Evolutionary conservation across 2,888 invertebrate genomes (phyloP).

Genomic region (Glaucopsyche alexis): DNA sequence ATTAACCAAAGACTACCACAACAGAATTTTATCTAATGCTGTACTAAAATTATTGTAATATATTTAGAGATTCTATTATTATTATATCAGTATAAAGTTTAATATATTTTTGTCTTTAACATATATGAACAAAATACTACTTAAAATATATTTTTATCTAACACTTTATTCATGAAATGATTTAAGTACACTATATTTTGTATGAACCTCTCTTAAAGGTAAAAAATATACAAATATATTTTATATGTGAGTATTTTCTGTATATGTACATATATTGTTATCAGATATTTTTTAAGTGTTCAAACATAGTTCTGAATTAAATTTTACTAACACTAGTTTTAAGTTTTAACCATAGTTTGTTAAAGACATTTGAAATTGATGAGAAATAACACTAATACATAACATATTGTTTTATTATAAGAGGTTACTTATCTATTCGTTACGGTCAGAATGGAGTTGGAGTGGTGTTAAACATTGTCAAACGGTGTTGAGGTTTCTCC

Average conservation of each 20-base stretch:
- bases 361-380: not conserved
- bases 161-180: no score
- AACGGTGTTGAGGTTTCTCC: not conserved
- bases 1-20: slow-evolving; percentile 25
- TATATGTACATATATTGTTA: not conserved
- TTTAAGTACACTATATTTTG: no score
- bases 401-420: not conserved
- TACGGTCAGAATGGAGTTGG: not conserved
- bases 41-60: not conserved
- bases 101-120: not conserved
- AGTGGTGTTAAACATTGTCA: not conserved
- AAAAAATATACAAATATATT: no score
- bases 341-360: slow-evolving; percentile 1
- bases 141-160: no score
- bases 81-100: not conserved
- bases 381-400: not conserved
- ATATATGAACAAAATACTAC: no score
- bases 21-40: not conserved
- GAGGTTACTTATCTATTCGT: not conserved
- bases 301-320: not conserved
- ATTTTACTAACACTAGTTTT: not conserved
- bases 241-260: no score
- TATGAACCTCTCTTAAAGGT: no score
- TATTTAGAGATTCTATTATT: not conserved
- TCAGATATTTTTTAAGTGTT: not conserved